Evolutionary conservation across 2,797 vertebrate genomes (phyloP).

Genomic region (Chloroceryle inda): DNA sequence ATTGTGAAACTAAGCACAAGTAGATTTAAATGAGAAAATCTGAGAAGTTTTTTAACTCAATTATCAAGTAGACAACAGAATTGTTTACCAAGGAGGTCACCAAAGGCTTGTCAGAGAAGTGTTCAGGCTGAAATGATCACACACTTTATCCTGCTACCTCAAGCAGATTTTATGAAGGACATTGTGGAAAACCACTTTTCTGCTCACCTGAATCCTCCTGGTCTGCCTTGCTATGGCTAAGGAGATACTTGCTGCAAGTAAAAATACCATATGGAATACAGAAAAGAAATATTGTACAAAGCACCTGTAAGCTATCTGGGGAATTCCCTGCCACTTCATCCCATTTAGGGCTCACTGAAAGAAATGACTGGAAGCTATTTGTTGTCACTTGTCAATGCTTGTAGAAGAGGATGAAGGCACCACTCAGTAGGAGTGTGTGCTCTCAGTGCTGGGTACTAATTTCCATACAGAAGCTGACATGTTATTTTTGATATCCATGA

Average conservation of each 20-base stretch:
- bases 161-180: too few species aligned
- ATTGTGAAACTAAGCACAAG: background rate
- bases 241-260: background rate
- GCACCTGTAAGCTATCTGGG: background rate
- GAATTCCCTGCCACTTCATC: background rate
- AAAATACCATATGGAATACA: background rate
- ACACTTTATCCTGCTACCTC: too few species aligned
- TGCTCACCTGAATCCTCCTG: background rate
- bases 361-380: background rate
- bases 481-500: background rate
- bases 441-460: background rate
- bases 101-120: background rate
- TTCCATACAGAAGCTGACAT: background rate
- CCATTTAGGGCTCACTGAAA: background rate
- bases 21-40: background rate
- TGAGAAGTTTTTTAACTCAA: background rate
- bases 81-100: background rate
- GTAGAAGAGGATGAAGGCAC: background rate
- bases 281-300: background rate
- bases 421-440: accelerated
- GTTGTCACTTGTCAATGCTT: background rate
- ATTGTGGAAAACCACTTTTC: background rate
- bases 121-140: background rate
- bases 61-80: background rate
- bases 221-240: background rate